Evolutionary conservation across 2,888 invertebrate genomes (phyloP).

Genomic region (Drosophila mulleri): DNA sequence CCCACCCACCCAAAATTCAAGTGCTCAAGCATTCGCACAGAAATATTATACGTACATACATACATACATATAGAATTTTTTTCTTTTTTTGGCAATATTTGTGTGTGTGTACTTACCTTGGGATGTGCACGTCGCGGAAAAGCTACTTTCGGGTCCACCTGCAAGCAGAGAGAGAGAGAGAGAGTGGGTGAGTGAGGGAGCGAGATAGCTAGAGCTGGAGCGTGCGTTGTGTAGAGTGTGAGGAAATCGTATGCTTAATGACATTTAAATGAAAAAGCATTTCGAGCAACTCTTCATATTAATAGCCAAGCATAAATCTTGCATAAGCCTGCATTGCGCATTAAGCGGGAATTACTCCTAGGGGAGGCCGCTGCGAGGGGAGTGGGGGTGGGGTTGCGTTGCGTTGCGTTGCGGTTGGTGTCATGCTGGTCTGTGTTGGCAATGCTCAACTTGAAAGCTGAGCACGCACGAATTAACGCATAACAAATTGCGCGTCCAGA

Average conservation of each 20-base stretch:
- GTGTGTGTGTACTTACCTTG: conserved; percentile 91
- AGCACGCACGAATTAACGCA: conserved; percentile 81
- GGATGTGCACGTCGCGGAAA: conserved; percentile 99
- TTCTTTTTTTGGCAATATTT: conserved; percentile 49
- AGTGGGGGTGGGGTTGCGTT: neutral
- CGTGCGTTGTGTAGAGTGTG: conserved; percentile 23
- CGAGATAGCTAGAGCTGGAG: conserved; percentile 10
- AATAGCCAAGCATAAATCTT: conserved; percentile 79
- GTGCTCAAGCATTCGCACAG: conserved; percentile 19
- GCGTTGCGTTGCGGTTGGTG: neutral
- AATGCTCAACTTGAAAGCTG: conserved; percentile 59
- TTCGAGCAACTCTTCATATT: conserved; percentile 79
- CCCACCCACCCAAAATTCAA: neutral
- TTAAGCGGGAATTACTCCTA: conserved; percentile 75
- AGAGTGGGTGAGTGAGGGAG: neutral
- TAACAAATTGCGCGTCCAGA: conserved; percentile 76
- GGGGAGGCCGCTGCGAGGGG: neutral
- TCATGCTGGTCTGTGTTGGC: conserved; percentile 12
- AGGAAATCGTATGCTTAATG: conserved; percentile 76
- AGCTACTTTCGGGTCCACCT: conserved; percentile 99
- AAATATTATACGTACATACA: conserved; percentile 8
- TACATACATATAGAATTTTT: conserved; percentile 5
- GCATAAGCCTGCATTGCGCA: conserved; percentile 81
- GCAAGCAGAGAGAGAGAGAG: conserved; percentile 81
- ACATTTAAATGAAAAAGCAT: conserved; percentile 78